Evolutionary conservation across 2,797 vertebrate genomes (phyloP), one percentile per base, ranked within the genome.

Genomic region (Ctenosaura bakeri): DNA sequence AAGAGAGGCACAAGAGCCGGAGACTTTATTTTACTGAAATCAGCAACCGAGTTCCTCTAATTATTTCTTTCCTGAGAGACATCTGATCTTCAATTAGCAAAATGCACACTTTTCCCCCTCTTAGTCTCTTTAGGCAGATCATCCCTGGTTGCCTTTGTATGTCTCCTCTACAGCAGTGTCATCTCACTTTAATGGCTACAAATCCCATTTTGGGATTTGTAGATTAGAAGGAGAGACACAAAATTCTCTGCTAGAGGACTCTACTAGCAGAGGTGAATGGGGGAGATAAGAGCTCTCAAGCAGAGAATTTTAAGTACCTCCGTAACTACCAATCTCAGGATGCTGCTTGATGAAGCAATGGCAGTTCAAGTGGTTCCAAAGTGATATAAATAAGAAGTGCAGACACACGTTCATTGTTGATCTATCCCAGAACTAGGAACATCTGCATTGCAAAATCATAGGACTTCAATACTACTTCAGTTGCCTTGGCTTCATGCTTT

Each of bases 1-100:
- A 78, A 46, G 76, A 8, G 0, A 8, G 0, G 88, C 90, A 88
- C 94, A 93, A 90, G 91, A 93, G 92, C 92, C 6, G 16, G 91
- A 86, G 79, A 76, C 85, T 90, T 92, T 85, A 82, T 46, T 59
- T 20, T 50, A 79, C 38, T 82, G 85, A n/a, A 88, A 91, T 35
- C 93, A 87, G 69, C 84, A 89, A 82, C 59, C 89, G 14, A 16
- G 29, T 66, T 52, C 90, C 74, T 14, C 86, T 50, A 50, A 90
- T 84, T 89, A 50, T 56, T 29, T 2, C 1, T 1, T 9, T 42
- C 59, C 20, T 12, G 20, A 8, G 52, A 79, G 1, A n/a, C 76
- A 83, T 86, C 88, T 94, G 52, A 90, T 84, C 86, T 89, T 77
- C 5, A 66, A 56, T 84, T n/a, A 85, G 91, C 54, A 84, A 84